Percentiles rank a stretch among this genome's conserved stretches.
Conservation (phyloP, 2,113 vertebrate species). For the Toxotes chatareus region DNA sequence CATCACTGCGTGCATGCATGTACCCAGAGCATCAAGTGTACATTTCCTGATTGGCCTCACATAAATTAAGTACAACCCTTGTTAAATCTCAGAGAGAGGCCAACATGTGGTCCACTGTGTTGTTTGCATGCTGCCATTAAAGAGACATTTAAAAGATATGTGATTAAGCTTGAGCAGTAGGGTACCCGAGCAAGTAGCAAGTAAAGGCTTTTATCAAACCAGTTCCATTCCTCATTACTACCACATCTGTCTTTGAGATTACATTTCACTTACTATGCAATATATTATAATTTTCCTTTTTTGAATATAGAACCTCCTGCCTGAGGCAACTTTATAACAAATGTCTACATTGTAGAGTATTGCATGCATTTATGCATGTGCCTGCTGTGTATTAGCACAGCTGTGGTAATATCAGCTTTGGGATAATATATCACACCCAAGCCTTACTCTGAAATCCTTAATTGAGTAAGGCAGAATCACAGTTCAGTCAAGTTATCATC, state of each 20-base stretch:
- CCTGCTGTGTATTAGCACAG: background rate
- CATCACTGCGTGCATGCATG: background rate
- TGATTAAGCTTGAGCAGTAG: constrained; percentile 31
- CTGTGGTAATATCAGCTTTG: constrained; percentile 5
- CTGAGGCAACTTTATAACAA: constrained; percentile 3
- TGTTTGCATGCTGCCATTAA: constrained; percentile 29
- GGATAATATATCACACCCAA: constrained; percentile 8
- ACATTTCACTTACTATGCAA: constrained; percentile 30
- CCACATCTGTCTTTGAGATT: constrained; percentile 43
- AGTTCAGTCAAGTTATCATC: constrained; percentile 23
- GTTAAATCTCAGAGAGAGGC: constrained; percentile 2
- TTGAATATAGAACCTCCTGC: constrained; percentile 33
- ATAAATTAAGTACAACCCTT: constrained; percentile 1
- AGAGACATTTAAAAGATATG: constrained; percentile 45
- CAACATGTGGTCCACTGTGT: constrained; percentile 14
- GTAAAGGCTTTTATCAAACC: constrained; percentile 27
- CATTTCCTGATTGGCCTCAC: constrained; percentile 3
- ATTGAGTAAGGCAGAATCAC: constrained; percentile 29
- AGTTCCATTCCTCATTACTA: constrained; percentile 26
- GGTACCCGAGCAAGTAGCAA: constrained; percentile 24
- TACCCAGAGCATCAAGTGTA: background rate
- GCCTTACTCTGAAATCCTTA: constrained; percentile 8
- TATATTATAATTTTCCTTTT: constrained; percentile 7
- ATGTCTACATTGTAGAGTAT: constrained; percentile 34
- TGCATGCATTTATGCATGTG: constrained; percentile 56